Percentiles rank a stretch among this genome's conserved stretches.
phyloP scores from a whole-genome alignment of 2,113 vertebrate species.

The Capra hircus region DNA sequence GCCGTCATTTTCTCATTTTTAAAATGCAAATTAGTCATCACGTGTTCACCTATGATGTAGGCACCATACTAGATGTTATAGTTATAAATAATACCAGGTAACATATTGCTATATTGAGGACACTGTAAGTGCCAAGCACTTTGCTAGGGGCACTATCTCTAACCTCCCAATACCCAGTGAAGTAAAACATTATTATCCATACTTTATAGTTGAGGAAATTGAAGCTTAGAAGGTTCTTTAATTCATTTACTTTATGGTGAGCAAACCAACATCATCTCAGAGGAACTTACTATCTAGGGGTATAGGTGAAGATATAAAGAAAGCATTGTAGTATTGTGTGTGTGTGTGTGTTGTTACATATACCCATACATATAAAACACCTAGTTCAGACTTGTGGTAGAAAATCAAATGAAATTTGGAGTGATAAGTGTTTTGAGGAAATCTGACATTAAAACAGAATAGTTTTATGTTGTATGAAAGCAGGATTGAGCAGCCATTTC shows the following conservation, averaged over 20 bases:
- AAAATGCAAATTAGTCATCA: neutral
- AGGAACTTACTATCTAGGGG: neutral
- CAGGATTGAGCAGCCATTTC: neutral
- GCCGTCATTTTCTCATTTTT: neutral
- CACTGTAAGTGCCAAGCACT: neutral
- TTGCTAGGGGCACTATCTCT: neutral
- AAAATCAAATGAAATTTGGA: neutral
- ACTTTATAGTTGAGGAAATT: neutral
- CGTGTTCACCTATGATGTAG: neutral
- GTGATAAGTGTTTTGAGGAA: neutral
- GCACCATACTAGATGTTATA: neutral
- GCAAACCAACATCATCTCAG: neutral
- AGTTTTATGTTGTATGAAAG: neutral
- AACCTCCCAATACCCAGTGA: neutral
- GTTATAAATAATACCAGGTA: neutral
- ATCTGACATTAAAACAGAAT: neutral
- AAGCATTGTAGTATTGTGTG: neutral
- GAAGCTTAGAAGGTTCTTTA: slow-evolving; percentile 30
- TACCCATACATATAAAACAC: neutral
- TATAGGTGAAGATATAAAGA: neutral
- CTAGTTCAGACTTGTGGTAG: neutral
- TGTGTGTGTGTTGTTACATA: neutral
- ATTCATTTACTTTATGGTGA: neutral
- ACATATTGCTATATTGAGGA: neutral
- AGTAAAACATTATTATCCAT: neutral